Evolutionary conservation across 92 coral and sea anemone species (phyloP).

Genomic region (Galaxea fascicularis): DNA sequence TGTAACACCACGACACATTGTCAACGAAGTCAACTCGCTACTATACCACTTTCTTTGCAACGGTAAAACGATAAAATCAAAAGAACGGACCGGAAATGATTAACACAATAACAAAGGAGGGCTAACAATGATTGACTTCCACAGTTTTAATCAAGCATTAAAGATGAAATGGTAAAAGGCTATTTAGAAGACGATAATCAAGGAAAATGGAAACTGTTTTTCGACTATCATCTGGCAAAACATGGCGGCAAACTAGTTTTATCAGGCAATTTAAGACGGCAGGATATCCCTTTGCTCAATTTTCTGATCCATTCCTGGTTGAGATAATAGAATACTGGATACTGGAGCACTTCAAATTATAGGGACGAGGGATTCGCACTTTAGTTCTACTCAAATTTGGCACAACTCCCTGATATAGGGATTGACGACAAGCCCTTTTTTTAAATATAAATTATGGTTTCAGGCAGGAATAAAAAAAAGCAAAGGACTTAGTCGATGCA

Average conservation of each 20-base stretch:
- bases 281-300: too few species aligned
- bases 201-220: neutral
- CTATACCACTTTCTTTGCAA: neutral
- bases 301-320: too few species aligned
- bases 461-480: neutral
- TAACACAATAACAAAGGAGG: neutral
- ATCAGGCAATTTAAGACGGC: too few species aligned
- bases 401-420: neutral
- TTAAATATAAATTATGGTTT: neutral
- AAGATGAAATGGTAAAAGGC: neutral
- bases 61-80: neutral
- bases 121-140: neutral
- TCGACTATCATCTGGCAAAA: neutral
- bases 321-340: too few species aligned
- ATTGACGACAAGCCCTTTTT: neutral
- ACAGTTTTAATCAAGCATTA: neutral
- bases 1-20: too few species aligned
- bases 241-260: neutral
- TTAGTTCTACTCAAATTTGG: neutral
- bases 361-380: neutral
- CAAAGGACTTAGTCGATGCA: neutral
- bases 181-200: neutral
- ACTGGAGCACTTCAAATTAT: too few species aligned
- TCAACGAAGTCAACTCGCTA: too few species aligned
- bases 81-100: neutral